Percentiles rank a stretch among this genome's conserved stretches.
These are phyloP conservation scores for Conchocele bisecta DNA, from an alignment of 2,888 invertebrate genomes.

Conservation along the genomic window DNA sequence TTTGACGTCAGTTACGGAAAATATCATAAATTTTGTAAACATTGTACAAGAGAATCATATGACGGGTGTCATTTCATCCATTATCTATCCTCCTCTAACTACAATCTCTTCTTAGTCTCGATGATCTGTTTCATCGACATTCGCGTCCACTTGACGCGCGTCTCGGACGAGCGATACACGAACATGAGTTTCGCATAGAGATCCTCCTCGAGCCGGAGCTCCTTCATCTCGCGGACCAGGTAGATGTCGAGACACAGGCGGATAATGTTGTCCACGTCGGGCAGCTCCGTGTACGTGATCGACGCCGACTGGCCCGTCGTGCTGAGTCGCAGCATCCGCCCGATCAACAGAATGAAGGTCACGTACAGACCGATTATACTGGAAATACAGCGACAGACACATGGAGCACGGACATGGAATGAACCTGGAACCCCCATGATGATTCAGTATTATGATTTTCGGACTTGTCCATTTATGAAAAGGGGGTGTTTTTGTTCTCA, in stretches of 20 bases:
- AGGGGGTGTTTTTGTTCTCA: too few relatives aligned
- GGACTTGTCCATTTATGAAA: too few relatives aligned
- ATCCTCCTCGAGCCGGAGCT: conserved; percentile 97
- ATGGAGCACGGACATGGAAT: too few relatives aligned
- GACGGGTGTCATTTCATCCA: background rate
- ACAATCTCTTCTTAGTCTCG: conserved; percentile 62
- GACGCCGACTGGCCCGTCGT: conserved; percentile 94
- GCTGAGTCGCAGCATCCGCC: conserved; percentile 91
- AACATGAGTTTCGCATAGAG: conserved; percentile 98
- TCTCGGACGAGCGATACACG: conserved; percentile 98
- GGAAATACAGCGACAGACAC: conserved; percentile 51
- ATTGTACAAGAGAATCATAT: background rate
- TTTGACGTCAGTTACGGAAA: too few relatives aligned
- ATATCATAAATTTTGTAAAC: too few relatives aligned
- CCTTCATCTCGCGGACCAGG: conserved; percentile 95
- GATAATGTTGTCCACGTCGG: conserved; percentile 85
- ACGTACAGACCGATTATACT: conserved; percentile 96
- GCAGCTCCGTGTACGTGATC: conserved; percentile 86
- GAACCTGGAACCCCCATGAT: too few relatives aligned
- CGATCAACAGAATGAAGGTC: conserved; percentile 96
- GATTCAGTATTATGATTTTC: too few relatives aligned
- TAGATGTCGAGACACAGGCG: conserved; percentile 86
- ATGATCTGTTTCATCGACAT: conserved; percentile 61
- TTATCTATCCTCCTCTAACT: background rate
- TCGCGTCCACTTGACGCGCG: conserved; percentile 90